Evolutionary conservation across 2,888 invertebrate genomes (phyloP).

Genomic region (Nowickia ferox): DNA sequence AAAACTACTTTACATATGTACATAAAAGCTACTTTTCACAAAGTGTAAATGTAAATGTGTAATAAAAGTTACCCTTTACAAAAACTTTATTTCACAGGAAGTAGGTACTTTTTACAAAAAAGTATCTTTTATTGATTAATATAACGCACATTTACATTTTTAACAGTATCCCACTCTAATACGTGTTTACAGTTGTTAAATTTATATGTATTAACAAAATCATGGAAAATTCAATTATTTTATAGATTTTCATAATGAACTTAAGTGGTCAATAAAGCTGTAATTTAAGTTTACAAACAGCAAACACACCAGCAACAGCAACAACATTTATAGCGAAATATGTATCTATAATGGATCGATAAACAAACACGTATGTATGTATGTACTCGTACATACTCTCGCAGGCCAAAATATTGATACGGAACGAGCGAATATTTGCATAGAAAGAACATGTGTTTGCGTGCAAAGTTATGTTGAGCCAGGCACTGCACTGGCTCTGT

Average conservation of each 20-base stretch:
- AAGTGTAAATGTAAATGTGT: too few relatives aligned
- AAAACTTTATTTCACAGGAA: too few relatives aligned
- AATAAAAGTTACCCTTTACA: too few relatives aligned
- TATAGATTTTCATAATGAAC: slow-evolving; percentile 66
- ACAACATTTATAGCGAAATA: slow-evolving; percentile 54
- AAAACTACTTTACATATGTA: too few relatives aligned
- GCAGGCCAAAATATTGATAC: background rate
- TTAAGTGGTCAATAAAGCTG: slow-evolving; percentile 69
- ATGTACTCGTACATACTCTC: too few relatives aligned
- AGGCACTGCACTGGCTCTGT: slow-evolving; percentile 11
- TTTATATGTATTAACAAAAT: background rate
- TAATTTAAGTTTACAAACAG: slow-evolving; percentile 57
- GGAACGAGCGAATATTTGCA: slow-evolving; percentile 34
- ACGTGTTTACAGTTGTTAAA: background rate
- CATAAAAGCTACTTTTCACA: too few relatives aligned
- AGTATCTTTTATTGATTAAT: too few relatives aligned
- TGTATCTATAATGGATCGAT: slow-evolving; percentile 44
- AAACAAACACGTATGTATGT: slow-evolving; percentile 42
- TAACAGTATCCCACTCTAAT: too few relatives aligned
- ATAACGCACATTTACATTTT: too few relatives aligned
- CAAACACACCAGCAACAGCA: background rate
- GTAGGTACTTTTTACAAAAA: too few relatives aligned
- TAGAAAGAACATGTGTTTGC: slow-evolving; percentile 30
- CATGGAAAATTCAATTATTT: slow-evolving; percentile 55
- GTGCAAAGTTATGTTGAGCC: slow-evolving; percentile 14